Evolutionary conservation across 2,113 vertebrate species (phyloP), one percentile per base, ranked within the genome.

Genomic region (Penelope pileata): DNA sequence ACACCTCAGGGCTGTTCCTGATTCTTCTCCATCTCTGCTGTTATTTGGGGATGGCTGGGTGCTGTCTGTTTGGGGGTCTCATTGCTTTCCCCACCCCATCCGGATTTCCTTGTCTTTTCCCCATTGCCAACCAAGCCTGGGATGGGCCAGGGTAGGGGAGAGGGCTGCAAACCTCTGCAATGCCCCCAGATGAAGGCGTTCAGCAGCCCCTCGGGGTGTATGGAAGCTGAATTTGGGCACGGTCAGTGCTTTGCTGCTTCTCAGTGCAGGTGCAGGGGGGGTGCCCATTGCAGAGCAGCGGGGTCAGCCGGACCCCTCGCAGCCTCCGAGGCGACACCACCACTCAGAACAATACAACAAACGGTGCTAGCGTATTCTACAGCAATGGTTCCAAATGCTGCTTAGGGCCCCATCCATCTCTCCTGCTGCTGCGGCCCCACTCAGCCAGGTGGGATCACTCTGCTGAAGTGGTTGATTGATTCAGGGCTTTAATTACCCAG

Each of bases 351-450:
- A 93, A 85, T 40, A 93, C 89, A 58, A 12, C 9, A 72, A 77
- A 12, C 0, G 95, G 94, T 96, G 90, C 95, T 95, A 94, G 59
- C 18, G 30, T 81, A 88, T 83, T 60, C 79, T 14, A 70, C 90
- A 95, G 90, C 93, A 95, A 90, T 83, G 93, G 78, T 16, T 83
- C 84, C 36, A 95, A 43, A 34, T 16, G 79, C 81, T 89, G 63
- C 91, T 80, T 16, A 12, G 93, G 66, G 67, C 50, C 11, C 1
- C 45, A 47, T 47, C 75, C 59, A 3, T 4, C 80, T 16, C 54
- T 88, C 2, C 7, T 16, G 89, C 84, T 68, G 77, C 15, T 0
- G 4, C 32, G 64, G 58, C 53, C 83, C 32, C 42, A 0, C 87
- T 50, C 8, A 0, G 34, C 63, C 45, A 22, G 56, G 26, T n/a